phyloP scores from a whole-genome alignment of 1,140 invertebrate species.

The Rhyacophila brunnea region DNA sequence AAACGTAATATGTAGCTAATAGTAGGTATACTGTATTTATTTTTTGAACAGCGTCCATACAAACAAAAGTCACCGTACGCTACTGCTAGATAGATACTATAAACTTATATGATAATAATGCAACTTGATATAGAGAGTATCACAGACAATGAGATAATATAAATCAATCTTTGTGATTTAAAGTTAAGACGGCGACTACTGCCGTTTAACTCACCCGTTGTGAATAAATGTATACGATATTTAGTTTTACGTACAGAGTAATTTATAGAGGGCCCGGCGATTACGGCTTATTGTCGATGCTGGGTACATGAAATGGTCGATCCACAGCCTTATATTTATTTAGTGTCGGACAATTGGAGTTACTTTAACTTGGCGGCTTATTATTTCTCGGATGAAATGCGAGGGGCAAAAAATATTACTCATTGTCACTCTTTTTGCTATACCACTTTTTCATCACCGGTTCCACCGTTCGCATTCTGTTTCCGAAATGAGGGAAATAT shows the following conservation, averaged over 20 bases:
- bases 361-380: constrained; percentile 19
- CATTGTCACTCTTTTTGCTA: constrained; percentile 8
- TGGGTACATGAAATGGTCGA: neutral
- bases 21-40: no score
- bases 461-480: neutral
- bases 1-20: no score
- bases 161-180: no score
- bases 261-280: neutral
- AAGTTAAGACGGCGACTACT: neutral
- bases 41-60: no score
- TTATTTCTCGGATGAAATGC: constrained; percentile 10
- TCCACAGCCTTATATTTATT: constrained; percentile 14
- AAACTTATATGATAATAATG: no score
- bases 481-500: constrained; percentile 20
- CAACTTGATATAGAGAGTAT: no score
- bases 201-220: neutral
- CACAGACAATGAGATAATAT: no score
- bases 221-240: constrained; percentile 7
- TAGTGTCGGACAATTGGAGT: constrained; percentile 21
- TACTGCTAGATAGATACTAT: no score
- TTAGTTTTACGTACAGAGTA: constrained; percentile 1
- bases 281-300: neutral
- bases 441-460: neutral
- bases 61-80: no score
- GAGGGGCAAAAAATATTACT: constrained; percentile 7